These are phyloP conservation scores for Zaprionus capensis DNA, from an alignment of 1,140 invertebrate genomes.

Conservation along the genomic window DNA sequence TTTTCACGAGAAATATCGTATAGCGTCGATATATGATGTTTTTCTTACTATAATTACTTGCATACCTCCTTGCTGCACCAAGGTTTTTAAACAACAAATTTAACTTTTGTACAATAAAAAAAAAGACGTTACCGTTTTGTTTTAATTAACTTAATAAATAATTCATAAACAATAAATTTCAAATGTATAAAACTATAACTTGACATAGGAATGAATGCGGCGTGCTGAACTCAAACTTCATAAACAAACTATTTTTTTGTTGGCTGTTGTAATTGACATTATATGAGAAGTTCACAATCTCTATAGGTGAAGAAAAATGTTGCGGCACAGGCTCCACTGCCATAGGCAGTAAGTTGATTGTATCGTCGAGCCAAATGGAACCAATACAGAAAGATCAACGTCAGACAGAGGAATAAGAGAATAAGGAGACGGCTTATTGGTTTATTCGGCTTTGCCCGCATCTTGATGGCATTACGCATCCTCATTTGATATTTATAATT, in stretches of 20 bases:
- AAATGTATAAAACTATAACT: neutral
- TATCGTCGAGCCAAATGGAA: conserved; percentile 24
- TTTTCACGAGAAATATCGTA: neutral
- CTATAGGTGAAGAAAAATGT: conserved; percentile 42
- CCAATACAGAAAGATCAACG: conserved; percentile 16
- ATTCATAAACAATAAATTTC: too few species aligned
- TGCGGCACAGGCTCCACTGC: conserved; percentile 44
- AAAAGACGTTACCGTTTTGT: too few species aligned
- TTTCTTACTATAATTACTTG: too few species aligned
- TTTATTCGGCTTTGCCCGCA: neutral
- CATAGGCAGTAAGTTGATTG: conserved; percentile 38
- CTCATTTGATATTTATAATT: neutral
- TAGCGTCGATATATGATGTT: too few species aligned
- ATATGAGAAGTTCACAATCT: conserved; percentile 50
- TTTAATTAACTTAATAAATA: too few species aligned
- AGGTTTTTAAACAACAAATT: too few species aligned
- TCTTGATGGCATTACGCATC: neutral
- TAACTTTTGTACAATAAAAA: too few species aligned
- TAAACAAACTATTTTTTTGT: neutral
- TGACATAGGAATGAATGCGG: neutral
- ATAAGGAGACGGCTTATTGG: neutral
- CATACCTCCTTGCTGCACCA: too few species aligned
- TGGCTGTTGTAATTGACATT: neutral
- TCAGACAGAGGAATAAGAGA: conserved; percentile 11
- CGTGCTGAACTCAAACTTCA: neutral